These are phyloP conservation scores for Aethina tumida DNA, from an alignment of 1,140 invertebrate species.

Conservation along the genomic window DNA sequence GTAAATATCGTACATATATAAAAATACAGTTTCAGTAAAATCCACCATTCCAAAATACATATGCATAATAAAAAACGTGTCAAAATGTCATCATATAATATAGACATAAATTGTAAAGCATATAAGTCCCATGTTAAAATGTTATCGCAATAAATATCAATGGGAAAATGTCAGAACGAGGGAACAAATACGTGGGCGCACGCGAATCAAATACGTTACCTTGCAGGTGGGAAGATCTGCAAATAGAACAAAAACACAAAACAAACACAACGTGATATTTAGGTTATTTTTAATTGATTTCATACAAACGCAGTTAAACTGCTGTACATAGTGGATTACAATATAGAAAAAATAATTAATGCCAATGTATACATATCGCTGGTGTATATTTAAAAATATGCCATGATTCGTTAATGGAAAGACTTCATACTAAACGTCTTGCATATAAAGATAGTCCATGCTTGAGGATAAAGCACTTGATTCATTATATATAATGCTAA, in stretches of 20 bases:
- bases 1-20: too few species aligned
- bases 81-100: neutral
- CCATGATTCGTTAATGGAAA: conserved; percentile 4
- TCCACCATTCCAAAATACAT: too few species aligned
- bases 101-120: neutral
- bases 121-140: too few species aligned
- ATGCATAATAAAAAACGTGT: conserved; percentile 1
- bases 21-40: too few species aligned
- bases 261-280: conserved; percentile 17
- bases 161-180: neutral
- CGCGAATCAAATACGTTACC: conserved; percentile 6
- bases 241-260: conserved; percentile 11
- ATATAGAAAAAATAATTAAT: conserved; percentile 2
- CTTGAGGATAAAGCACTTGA: neutral
- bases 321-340: conserved; percentile 13
- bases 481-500: neutral
- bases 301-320: conserved; percentile 17
- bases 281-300: conserved; percentile 19
- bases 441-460: neutral
- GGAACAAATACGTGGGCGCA: neutral
- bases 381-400: conserved; percentile 3
- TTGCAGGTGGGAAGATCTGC: conserved; percentile 7
- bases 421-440: conserved; percentile 1
- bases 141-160: neutral
- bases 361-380: conserved; percentile 1